Evolutionary conservation across 1,140 invertebrate species (phyloP).

Genomic region (Orius insidiosus): DNA sequence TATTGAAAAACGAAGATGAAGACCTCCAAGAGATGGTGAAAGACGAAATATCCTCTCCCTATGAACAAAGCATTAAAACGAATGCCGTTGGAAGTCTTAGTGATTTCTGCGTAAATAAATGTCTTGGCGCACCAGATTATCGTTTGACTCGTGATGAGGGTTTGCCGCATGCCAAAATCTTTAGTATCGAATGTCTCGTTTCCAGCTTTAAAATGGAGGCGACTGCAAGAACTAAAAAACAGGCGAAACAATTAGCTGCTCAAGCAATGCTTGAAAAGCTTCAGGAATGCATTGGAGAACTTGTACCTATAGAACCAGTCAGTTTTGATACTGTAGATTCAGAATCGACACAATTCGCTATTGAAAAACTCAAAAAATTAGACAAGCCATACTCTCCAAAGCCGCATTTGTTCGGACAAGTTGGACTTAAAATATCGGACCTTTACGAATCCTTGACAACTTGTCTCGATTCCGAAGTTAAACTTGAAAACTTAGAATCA

Average conservation of each 20-base stretch:
- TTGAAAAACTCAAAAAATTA: not conserved
- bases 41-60: slow-evolving; percentile 17
- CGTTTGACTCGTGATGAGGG: slow-evolving; percentile 43
- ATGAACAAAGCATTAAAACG: slow-evolving; percentile 16
- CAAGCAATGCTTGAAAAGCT: slow-evolving; percentile 32
- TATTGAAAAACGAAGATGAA: slow-evolving; percentile 15
- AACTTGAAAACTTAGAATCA: not conserved
- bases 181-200: slow-evolving; percentile 47
- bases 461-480: not conserved
- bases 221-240: slow-evolving; percentile 33
- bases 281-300: slow-evolving; percentile 10
- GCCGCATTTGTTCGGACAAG: not conserved
- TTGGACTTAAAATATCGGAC: not conserved
- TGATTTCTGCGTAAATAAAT: slow-evolving; percentile 40
- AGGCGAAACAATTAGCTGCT: slow-evolving; percentile 36
- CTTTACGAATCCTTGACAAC: not conserved
- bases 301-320: not conserved
- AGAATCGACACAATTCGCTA: not conserved
- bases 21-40: slow-evolving; percentile 10
- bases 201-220: slow-evolving; percentile 35
- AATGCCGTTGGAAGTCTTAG: slow-evolving; percentile 20
- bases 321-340: not conserved
- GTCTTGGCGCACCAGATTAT: slow-evolving; percentile 43
- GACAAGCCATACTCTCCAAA: no score
- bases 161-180: slow-evolving; percentile 48